Evolutionary conservation across 2,888 invertebrate genomes (phyloP).

Genomic region (Choreutis nemorana): DNA sequence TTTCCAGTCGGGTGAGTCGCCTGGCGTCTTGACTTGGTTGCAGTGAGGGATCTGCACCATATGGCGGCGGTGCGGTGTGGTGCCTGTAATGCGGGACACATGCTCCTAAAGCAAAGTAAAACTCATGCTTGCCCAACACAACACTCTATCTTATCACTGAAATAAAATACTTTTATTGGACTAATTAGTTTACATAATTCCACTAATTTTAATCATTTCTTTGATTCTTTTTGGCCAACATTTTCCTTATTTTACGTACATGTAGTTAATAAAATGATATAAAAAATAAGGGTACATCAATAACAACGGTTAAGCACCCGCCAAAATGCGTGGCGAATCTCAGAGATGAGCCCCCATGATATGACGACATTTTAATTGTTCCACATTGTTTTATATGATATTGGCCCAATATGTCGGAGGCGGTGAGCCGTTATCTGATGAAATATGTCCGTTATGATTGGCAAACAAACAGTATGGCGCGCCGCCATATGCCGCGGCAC

Average conservation of each 20-base stretch:
- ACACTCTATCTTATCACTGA: no score
- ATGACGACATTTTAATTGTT: constrained; percentile 50
- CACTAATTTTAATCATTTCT: no score
- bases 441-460: constrained; percentile 68
- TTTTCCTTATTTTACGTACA: background rate
- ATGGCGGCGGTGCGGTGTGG: constrained; percentile 46
- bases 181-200: no score
- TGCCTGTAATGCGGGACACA: no score
- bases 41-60: constrained; percentile 36
- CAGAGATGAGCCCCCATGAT: constrained; percentile 11
- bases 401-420: constrained; percentile 50
- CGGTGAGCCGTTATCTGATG: constrained; percentile 62
- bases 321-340: constrained; percentile 39
- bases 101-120: no score
- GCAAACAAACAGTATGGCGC: constrained; percentile 66
- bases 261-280: no score
- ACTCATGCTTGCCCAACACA: no score
- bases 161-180: no score
- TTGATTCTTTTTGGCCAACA: no score
- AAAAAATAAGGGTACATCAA: constrained; percentile 6
- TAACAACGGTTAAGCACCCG: constrained; percentile 16
- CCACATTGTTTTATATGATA: constrained; percentile 60
- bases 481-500: constrained; percentile 63
- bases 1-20: no score
- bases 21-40: no score